phyloP scores from a whole-genome alignment of 2,797 vertebrate species.

The Pterois miles region DNA sequence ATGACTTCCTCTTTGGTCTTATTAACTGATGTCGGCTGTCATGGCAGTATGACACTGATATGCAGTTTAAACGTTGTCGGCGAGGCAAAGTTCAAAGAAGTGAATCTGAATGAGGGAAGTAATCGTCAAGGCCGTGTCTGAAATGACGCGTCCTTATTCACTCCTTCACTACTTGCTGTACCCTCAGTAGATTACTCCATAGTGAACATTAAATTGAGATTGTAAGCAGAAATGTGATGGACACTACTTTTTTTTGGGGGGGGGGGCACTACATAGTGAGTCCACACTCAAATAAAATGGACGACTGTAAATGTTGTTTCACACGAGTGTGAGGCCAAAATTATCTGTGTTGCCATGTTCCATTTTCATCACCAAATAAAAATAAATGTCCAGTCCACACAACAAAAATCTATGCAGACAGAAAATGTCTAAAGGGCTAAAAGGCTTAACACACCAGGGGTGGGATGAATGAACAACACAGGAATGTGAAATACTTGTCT shows the following conservation, averaged over 20 bases:
- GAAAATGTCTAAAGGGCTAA: too few species aligned
- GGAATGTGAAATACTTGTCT: neutral
- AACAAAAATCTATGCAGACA: too few species aligned
- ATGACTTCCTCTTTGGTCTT: conserved; percentile 31
- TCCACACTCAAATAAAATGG: neutral
- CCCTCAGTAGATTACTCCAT: neutral
- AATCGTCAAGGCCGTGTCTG: neutral
- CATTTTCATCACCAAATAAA: neutral
- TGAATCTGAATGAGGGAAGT: neutral
- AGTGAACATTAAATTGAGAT: neutral
- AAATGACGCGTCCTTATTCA: neutral
- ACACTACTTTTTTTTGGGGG: neutral
- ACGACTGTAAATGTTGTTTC: neutral
- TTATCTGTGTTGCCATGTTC: neutral
- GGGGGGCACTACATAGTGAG: neutral
- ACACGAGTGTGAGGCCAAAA: too few species aligned
- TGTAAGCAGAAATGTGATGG: neutral
- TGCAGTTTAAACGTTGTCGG: conserved; percentile 16
- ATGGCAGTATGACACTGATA: conserved; percentile 11
- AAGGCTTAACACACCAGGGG: too few species aligned
- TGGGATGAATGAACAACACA: too few species aligned
- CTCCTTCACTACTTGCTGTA: neutral
- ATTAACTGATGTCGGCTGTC: conserved; percentile 43
- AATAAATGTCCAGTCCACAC: neutral
- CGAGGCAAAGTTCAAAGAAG: neutral